Evolutionary conservation across 1,140 invertebrate species (phyloP), one percentile per base, ranked within the genome.

Genomic region (Drosophila nebulosa): DNA sequence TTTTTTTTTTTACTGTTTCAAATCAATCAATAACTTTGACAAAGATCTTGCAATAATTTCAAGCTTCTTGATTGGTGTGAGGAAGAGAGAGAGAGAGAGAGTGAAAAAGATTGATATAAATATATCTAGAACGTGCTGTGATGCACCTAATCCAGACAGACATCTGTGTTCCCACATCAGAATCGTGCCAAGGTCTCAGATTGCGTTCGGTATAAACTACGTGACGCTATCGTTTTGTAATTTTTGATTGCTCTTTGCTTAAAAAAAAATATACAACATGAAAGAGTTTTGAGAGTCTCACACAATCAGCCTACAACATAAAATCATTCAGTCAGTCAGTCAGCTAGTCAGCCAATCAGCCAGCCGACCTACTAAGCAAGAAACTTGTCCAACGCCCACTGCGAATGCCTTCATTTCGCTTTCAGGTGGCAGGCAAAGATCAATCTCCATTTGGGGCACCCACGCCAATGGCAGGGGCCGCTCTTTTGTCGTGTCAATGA

Each of bases 141-240:
- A n/a, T n/a, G 69, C 71, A 60, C 69, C 71, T 46, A 64, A 55
- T 27, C 62, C 59, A 58, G 64, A 75, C 72, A 75, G n/a, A n/a
- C n/a, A n/a, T n/a, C n/a, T 75, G 64, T 75, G 73, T 59, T 65
- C 56, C 53, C 72, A 75, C 80, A 73, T 64, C 68, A 76, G 81
- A 86, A 86, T 86, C 81, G 81, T 88, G 81, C 83, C 81, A 86
- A 86, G 81, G 81, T 86, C 81, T 86, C 74, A 69, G 74, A 86
- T 86, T 86, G 64, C 78, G 46, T 88, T 88, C 83, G 52, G 51
- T 64, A 66, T 81, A 88, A 88, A 81, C 78, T 88, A 86, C 78
- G 81, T 86, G 81, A 80, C 64, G 74, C 79, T 81, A 85, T 85
- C 81, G 70, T 73, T 64, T 65, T 68, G 51, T 64, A 73, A 75